Conservation (phyloP, 2,113 vertebrate species). For the Erinaceus europaeus region DNA sequence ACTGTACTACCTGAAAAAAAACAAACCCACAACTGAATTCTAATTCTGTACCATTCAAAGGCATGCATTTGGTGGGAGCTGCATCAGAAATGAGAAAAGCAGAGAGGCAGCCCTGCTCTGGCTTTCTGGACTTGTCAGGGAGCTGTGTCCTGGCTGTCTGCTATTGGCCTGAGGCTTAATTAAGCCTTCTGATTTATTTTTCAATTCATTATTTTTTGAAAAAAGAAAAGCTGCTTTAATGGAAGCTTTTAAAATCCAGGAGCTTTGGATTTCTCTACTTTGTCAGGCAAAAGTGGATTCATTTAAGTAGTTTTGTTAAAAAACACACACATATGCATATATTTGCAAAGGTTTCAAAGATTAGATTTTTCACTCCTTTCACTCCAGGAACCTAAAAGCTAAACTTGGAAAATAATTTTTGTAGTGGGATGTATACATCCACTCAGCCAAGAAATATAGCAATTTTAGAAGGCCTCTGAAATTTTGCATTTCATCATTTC, state of each 20-base stretch:
- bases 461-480: background rate
- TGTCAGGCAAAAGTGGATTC: slow-evolving; percentile 46
- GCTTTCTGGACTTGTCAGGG: background rate
- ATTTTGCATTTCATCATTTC: background rate
- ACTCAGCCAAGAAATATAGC: background rate
- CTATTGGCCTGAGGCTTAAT: slow-evolving; percentile 26
- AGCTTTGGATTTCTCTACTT: slow-evolving; percentile 37
- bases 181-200: slow-evolving; percentile 59
- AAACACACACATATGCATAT: slow-evolving; percentile 6
- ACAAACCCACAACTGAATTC: slow-evolving; percentile 31
- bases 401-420: background rate
- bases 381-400: background rate
- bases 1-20: slow-evolving; percentile 36
- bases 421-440: background rate
- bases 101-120: background rate
- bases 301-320: slow-evolving; percentile 51
- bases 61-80: background rate
- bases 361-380: slow-evolving; percentile 13
- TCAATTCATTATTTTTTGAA: slow-evolving; percentile 53
- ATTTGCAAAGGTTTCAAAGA: slow-evolving; percentile 55
- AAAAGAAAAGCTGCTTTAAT: slow-evolving; percentile 61
- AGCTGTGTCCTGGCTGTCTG: background rate
- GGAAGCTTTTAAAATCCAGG: slow-evolving; percentile 59
- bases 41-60: background rate
- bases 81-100: background rate